Base-by-base conservation (phyloP, 2,797 vertebrate genomes). In the Leuciscus waleckii region DNA sequence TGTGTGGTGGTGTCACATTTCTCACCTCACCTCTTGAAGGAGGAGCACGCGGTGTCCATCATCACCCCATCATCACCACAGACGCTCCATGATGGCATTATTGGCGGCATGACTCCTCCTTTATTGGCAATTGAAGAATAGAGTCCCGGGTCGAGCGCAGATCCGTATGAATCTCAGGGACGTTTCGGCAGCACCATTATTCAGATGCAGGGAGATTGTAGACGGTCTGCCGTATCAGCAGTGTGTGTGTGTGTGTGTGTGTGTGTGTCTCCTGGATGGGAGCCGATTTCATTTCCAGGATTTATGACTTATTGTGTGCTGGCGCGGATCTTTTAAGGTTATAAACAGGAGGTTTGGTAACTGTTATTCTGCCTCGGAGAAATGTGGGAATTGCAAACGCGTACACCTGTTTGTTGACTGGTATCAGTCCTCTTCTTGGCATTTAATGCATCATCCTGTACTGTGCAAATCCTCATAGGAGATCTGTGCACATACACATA, bases 281-380 rank as follows among this genome's bases (percentile, higher is more conserved):
- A 49, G 58, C 63, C 74, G 39, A 54, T 89, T 88, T 82, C 74
- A 84, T 89, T 88, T 85, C 29, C 61, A 80, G 82, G 85, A 88
- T 89, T 89, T 88, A 88, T 86, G 82, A 79, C 69, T 71, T 81
- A 86, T 69, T 71, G 79, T 81, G 75, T 29, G 26, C 51, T 23
- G 61, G 46, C 21, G 26, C 4, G 63, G 49, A 58, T 87, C 74
- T 79, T 76, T 65, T 74, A 46, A 75, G 61, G 75, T 77, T 63
- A 75, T 82, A 79, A 86, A 82, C 79, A 80, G 70, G 61, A 43
- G 35, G 5, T 49, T 68, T 74, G 58, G 41, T 37, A 84, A 56
- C 69, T 79, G 39, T 46, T 56, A n/a, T 79, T 76, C 29, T 71
- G 21, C 26, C 8, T 1, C n/a, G n/a, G 82, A 65, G 46, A 87